phyloP scores from a whole-genome alignment of 2,797 vertebrate genomes.

The Helicolenus hilgendorfi region DNA sequence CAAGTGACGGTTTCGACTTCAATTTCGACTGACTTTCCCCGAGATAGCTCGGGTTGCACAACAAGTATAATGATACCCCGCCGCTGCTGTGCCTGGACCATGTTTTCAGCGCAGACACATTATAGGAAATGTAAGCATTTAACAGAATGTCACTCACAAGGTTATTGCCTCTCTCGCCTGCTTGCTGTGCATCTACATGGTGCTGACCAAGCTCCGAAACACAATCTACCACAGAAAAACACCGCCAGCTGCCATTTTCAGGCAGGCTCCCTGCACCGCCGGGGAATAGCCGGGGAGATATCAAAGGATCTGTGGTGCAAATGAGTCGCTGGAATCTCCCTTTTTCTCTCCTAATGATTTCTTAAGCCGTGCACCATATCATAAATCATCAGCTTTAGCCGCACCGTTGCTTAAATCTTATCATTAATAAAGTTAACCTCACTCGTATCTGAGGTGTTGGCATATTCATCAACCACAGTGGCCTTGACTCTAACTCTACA shows the following conservation, averaged over 20 bases:
- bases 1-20: constrained; percentile 49
- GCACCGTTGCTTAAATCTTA: constrained; percentile 59
- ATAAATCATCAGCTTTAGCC: constrained; percentile 65
- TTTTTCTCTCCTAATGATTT: constrained; percentile 77
- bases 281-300: constrained; percentile 74
- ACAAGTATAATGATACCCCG: constrained; percentile 68
- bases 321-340: constrained; percentile 78
- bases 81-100: constrained; percentile 52
- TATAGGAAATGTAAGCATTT: constrained; percentile 88
- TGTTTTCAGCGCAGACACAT: constrained; percentile 77
- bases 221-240: constrained; percentile 81
- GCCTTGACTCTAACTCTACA: constrained; percentile 34
- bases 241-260: constrained; percentile 79
- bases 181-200: constrained; percentile 87
- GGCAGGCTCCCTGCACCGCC: constrained; percentile 58
- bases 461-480: constrained; percentile 65
- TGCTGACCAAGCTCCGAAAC: constrained; percentile 91
- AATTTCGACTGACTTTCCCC: not conserved
- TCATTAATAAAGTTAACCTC: constrained; percentile 75
- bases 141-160: constrained; percentile 90
- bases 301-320: constrained; percentile 83
- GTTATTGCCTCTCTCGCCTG: constrained; percentile 84
- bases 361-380: constrained; percentile 55
- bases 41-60: constrained; percentile 65
- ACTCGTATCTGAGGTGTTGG: constrained; percentile 57